phyloP scores from a whole-genome alignment of 2,888 invertebrate species.

The Nesidiocoris tenuis region DNA sequence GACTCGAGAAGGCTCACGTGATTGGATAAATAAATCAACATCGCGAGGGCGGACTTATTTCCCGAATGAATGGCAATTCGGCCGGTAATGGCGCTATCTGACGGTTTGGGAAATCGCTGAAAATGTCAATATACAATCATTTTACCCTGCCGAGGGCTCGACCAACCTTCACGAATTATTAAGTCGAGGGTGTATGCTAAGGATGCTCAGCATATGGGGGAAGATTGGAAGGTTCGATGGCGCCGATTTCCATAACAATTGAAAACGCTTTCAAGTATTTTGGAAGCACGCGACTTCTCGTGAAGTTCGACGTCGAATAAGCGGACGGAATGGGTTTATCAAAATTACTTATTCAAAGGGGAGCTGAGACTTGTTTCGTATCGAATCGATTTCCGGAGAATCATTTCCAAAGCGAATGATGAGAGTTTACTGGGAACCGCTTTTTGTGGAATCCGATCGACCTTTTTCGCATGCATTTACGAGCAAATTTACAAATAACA shows the following conservation, averaged over 20 bases:
- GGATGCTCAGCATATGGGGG: background rate
- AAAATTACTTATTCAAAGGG: background rate
- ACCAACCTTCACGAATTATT: conserved; percentile 23
- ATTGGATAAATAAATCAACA: conserved; percentile 40
- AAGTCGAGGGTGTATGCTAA: conserved; percentile 7
- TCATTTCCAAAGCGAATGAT: too few species aligned
- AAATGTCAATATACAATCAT: conserved; percentile 41
- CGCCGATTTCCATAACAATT: conserved; percentile 27
- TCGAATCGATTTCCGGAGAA: too few species aligned
- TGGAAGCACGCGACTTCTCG: conserved; percentile 18
- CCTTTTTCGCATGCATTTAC: too few species aligned
- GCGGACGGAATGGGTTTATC: conserved; percentile 6
- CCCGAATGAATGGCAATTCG: conserved; percentile 40
- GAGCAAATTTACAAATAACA: too few species aligned
- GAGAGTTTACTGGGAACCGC: too few species aligned
- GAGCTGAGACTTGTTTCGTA: too few species aligned
- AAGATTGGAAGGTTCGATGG: background rate
- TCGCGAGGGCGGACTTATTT: conserved; percentile 23
- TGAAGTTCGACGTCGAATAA: background rate
- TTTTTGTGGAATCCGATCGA: too few species aligned
- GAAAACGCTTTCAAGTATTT: conserved; percentile 22
- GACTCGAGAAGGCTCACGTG: conserved; percentile 29
- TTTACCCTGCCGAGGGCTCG: background rate
- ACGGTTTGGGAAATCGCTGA: conserved; percentile 26
- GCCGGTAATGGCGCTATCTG: conserved; percentile 11